A percentile compares a stretch with the other conserved stretches of the same genome.
phyloP scores from a whole-genome alignment of 2,797 vertebrate genomes.

The Nannoperca obscura region DNA sequence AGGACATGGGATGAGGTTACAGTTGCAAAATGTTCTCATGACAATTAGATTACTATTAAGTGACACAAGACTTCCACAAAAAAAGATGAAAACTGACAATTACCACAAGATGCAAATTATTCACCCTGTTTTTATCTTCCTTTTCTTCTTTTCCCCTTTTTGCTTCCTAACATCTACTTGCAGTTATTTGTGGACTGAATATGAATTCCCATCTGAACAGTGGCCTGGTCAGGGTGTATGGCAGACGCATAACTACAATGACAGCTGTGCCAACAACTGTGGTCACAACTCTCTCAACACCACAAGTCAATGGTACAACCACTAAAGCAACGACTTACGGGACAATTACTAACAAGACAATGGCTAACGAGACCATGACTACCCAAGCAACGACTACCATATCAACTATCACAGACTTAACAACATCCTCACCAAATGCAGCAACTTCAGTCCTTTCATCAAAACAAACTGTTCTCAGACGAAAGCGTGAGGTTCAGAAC shows the following conservation, averaged over 20 bases:
- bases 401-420: no score
- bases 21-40: no score
- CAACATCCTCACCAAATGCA: no score
- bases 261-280: background rate
- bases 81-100: no score
- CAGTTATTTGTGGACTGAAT: constrained; percentile 47
- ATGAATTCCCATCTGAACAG: constrained; percentile 5
- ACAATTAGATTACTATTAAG: no score
- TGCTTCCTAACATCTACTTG: background rate
- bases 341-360: rapidly evolving
- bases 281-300: background rate
- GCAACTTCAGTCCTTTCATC: background rate
- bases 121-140: background rate
- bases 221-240: background rate
- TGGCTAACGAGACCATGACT: rapidly evolving
- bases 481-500: rapidly evolving
- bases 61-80: background rate
- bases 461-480: background rate
- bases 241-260: background rate
- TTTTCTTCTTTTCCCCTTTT: background rate
- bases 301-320: no score
- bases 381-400: rapidly evolving
- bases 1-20: no score
- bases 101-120: background rate
- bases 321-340: rapidly evolving